These are phyloP conservation scores for Tiphia femorata DNA, from an alignment of 2,888 invertebrate genomes.

Conservation along the genomic window DNA sequence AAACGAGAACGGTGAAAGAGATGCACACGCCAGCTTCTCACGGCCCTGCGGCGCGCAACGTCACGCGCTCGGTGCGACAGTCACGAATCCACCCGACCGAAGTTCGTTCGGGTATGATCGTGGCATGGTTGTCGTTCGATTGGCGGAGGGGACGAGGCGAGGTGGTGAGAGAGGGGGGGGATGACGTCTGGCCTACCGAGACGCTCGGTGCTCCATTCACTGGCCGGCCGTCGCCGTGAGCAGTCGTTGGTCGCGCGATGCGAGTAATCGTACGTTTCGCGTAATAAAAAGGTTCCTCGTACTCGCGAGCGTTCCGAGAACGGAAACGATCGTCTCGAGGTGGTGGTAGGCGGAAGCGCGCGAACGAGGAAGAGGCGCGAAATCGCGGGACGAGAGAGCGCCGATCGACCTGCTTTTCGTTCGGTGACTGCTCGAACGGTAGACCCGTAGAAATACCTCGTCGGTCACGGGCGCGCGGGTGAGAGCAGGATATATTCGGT, in stretches of 20 bases:
- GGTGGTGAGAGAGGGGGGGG: constrained; percentile 3
- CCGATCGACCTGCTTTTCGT: no score
- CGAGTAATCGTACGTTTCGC: no score
- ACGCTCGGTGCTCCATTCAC: constrained; percentile 59
- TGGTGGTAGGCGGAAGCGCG: neutral
- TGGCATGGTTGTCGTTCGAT: constrained; percentile 5
- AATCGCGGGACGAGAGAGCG: no score
- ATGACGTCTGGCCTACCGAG: constrained; percentile 47
- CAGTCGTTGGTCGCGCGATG: constrained; percentile 20
- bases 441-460: no score
- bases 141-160: neutral
- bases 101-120: constrained; percentile 36
- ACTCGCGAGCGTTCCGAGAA: constrained; percentile 9
- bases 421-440: no score
- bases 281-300: no score
- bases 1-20: neutral
- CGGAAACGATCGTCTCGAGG: constrained; percentile 12
- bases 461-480: no score
- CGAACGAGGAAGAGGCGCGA: neutral
- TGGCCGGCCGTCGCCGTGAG: constrained; percentile 52
- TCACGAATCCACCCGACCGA: constrained; percentile 36
- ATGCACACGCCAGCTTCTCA: constrained; percentile 6
- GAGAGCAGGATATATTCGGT: no score
- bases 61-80: constrained; percentile 44
- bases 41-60: constrained; percentile 33